Base-by-base conservation (phyloP, 2,888 invertebrate species). In the Myathropa florea region DNA sequence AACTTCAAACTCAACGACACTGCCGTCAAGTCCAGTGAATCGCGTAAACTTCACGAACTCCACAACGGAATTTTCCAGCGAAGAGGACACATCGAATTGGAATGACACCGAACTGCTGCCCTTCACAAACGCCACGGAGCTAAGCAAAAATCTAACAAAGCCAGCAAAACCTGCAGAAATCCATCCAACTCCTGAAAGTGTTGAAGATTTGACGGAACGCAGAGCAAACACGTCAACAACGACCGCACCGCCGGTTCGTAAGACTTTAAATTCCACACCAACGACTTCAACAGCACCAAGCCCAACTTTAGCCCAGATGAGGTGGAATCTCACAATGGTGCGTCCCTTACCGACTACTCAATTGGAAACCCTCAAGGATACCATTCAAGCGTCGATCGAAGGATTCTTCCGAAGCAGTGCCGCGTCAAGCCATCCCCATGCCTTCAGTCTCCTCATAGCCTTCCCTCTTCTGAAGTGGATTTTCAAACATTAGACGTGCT, bases 401-500 rank as follows among this genome's bases (percentile, higher is more conserved):
- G 3, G 39, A 4, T 59, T 81, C 3, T 73, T 77, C n/a, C 61
- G 57, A 28, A 81, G 39, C 21, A 68, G 18, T 18, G 67, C 71
- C 18, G 68, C 24, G 23, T 39, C 59, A 30, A 28, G 26, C 1
- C 33, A 23, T 46, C 12, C 61, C 0, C 81, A 36, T 64, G 46
- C 68, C 28, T 21, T 23, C 59, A 36, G 53, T 53, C 57, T 85
- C 0, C 23, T 81, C 30, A 70, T 81, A 81, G 23, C 64, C 59
- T 14, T 68, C n/a, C 23, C 63, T 46, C 72, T 28, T 18, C 23
- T 68, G 0, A 72, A 24, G 67, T 79, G 75, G 70, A 79, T 67
- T 53, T 23, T 77, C 77, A 72, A 71, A 61, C 72, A 64, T 72
- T 72, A 72, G 70, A 46, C 61, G 46, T 67, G 53, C 26, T 53